Evolutionary conservation across 2,888 invertebrate species (phyloP).

Genomic region (Sisyra terminalis): DNA sequence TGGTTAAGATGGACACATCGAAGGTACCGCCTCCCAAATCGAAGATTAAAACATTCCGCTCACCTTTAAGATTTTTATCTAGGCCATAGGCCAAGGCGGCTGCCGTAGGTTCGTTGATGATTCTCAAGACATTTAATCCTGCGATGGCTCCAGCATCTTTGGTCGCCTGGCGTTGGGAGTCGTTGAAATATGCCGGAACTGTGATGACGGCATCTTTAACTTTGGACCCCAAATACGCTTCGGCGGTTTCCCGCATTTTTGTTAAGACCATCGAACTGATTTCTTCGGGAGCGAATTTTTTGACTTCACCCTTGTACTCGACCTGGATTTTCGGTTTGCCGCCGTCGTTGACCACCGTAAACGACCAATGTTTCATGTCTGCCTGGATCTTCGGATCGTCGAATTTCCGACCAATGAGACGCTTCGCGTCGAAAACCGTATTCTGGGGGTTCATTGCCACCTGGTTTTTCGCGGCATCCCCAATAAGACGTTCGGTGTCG

Average conservation of each 20-base stretch:
- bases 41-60: slow-evolving; percentile 32
- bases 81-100: slow-evolving; percentile 40
- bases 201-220: slow-evolving; percentile 62
- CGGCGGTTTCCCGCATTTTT: slow-evolving; percentile 47
- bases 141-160: slow-evolving; percentile 51
- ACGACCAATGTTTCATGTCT: slow-evolving; percentile 69
- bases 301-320: slow-evolving; percentile 43
- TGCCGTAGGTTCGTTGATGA: slow-evolving; percentile 47
- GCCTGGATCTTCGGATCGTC: slow-evolving; percentile 53
- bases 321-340: slow-evolving; percentile 45
- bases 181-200: slow-evolving; percentile 63
- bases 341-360: slow-evolving; percentile 41
- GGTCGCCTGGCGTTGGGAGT: slow-evolving; percentile 47
- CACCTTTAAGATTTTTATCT: slow-evolving; percentile 25
- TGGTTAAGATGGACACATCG: slow-evolving; percentile 49
- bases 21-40: slow-evolving; percentile 42
- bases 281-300: slow-evolving; percentile 51
- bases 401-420: slow-evolving; percentile 45
- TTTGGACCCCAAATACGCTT: slow-evolving; percentile 46
- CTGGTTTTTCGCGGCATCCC: slow-evolving; percentile 55
- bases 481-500: slow-evolving; percentile 48
- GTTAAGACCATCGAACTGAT: slow-evolving; percentile 49
- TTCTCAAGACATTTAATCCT: slow-evolving; percentile 45
- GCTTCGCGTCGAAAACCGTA: slow-evolving; percentile 47
- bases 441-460: slow-evolving; percentile 57